phyloP scores from a whole-genome alignment of 2,888 invertebrate species.

The Hecatera dysodea region DNA sequence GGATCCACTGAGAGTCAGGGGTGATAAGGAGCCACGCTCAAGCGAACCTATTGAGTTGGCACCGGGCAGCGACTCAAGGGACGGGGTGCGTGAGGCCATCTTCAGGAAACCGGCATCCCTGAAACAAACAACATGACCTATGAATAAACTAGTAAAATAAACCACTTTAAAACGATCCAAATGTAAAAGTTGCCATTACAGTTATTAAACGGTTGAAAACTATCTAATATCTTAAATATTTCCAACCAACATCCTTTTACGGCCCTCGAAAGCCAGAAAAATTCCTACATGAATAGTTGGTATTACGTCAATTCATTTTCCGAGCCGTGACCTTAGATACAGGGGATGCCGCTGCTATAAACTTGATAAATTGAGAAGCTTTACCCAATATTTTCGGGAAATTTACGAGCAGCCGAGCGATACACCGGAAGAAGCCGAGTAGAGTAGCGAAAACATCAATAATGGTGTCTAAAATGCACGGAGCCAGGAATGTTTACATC shows the following conservation, averaged over 20 bases:
- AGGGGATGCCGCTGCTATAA: conserved; percentile 75
- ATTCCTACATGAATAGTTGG: conserved; percentile 60
- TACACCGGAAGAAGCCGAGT: conserved; percentile 77
- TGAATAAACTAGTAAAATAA: conserved; percentile 52
- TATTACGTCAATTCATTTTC: conserved; percentile 75
- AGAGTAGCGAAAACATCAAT: conserved; percentile 82
- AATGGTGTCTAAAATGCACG: conserved; percentile 80
- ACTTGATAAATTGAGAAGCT: conserved; percentile 84
- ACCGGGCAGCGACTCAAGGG: conserved; percentile 97
- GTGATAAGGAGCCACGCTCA: conserved; percentile 95
- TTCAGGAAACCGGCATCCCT: conserved; percentile 97
- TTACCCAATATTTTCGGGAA: conserved; percentile 80
- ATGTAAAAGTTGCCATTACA: conserved; percentile 24
- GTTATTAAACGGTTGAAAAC: conserved; percentile 30
- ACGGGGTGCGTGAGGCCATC: conserved; percentile 98
- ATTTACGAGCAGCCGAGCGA: conserved; percentile 78
- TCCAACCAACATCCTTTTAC: conserved; percentile 38
- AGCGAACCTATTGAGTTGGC: conserved; percentile 97
- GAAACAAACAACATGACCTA: conserved; percentile 86
- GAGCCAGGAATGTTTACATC: conserved; percentile 77
- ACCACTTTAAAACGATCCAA: background rate
- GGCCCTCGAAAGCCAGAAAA: conserved; percentile 47
- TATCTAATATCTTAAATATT: conserved; percentile 44
- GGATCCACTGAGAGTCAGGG: conserved; percentile 96
- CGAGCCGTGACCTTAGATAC: conserved; percentile 78